These are phyloP conservation scores for Nansenia antarctica DNA, from an alignment of 2,113 vertebrate genomes.

Conservation along the genomic window DNA sequence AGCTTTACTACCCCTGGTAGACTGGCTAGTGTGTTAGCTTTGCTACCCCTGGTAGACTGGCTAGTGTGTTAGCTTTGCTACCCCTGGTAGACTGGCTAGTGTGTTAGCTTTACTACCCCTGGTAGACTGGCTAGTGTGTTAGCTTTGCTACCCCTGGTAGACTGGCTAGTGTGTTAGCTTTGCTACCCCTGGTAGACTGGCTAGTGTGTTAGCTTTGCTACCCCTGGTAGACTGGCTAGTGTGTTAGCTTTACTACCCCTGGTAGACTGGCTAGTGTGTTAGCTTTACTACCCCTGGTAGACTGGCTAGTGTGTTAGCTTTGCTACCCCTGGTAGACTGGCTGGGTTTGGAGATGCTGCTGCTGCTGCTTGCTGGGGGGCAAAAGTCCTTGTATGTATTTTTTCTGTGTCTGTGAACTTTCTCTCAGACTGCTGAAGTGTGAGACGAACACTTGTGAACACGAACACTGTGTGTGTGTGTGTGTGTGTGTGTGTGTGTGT, in stretches of 20 bases:
- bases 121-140: neutral
- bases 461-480: neutral
- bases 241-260: no score
- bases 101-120: neutral
- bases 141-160: neutral
- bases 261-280: neutral
- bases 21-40: no score
- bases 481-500: slow-evolving; percentile 7
- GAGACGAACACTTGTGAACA: neutral
- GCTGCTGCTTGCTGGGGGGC: neutral
- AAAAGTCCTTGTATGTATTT: neutral
- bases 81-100: neutral
- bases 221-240: neutral
- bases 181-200: neutral
- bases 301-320: no score
- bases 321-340: neutral
- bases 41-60: neutral
- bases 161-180: neutral
- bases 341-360: neutral
- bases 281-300: no score
- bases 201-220: neutral
- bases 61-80: neutral
- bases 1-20: no score
- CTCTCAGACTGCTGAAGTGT: neutral
- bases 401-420: neutral